These are phyloP conservation scores for Delia radicum DNA, from an alignment of 1,140 invertebrate species.

Conservation along the genomic window DNA sequence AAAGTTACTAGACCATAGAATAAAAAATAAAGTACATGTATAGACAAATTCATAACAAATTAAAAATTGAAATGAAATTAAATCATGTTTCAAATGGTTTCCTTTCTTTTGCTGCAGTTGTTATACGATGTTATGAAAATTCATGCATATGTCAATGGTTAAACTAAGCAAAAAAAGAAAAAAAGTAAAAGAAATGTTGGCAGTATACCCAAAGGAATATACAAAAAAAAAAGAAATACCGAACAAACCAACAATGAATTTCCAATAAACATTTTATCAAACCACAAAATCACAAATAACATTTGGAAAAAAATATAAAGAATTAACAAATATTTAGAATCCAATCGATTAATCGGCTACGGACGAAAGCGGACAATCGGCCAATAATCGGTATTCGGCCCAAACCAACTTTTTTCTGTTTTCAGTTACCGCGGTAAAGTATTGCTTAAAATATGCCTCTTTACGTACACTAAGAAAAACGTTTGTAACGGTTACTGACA, in stretches of 20 bases:
- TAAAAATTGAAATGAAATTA: constrained; percentile 29
- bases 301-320: too few relatives aligned
- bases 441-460: too few relatives aligned
- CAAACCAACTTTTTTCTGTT: too few relatives aligned
- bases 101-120: background rate
- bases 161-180: background rate
- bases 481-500: too few relatives aligned
- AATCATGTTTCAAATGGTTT: constrained; percentile 24
- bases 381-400: too few relatives aligned
- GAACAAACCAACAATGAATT: background rate
- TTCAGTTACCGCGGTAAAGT: too few relatives aligned
- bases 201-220: background rate
- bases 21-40: background rate
- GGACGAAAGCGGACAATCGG: too few relatives aligned
- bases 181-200: background rate
- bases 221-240: background rate
- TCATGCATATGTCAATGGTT: background rate
- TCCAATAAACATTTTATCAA: background rate
- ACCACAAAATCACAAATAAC: background rate
- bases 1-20: too few relatives aligned
- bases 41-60: constrained; percentile 25
- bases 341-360: too few relatives aligned
- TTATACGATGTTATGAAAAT: background rate
- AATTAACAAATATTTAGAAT: too few relatives aligned
- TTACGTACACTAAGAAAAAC: too few relatives aligned